These are phyloP conservation scores for Drosophila mercatorum DNA, from an alignment of 2,888 invertebrate species.

Conservation along the genomic window DNA sequence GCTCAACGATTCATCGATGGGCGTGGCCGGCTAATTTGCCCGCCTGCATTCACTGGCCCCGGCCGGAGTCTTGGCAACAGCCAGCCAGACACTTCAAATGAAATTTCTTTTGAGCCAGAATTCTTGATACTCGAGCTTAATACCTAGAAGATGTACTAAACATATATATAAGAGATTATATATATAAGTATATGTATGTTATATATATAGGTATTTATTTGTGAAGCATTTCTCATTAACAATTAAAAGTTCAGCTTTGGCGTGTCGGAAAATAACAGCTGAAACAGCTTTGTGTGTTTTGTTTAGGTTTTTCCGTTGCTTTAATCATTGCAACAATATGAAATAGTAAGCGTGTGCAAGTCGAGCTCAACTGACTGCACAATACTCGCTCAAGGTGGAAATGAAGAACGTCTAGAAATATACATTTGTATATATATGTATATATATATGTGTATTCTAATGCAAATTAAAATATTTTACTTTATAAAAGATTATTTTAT, in stretches of 20 bases:
- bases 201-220: neutral
- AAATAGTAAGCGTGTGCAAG: neutral
- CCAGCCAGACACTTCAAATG: neutral
- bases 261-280: slow-evolving; percentile 10
- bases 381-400: neutral
- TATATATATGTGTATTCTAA: too few species aligned
- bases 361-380: neutral
- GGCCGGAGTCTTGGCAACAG: neutral
- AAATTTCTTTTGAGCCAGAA: neutral
- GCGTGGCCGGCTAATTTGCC: slow-evolving; percentile 3
- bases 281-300: slow-evolving; percentile 19
- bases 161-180: neutral
- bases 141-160: neutral
- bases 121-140: too few species aligned
- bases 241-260: slow-evolving; percentile 5
- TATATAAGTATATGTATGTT: neutral
- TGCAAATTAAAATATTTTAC: too few species aligned
- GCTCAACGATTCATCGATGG: neutral
- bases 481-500: too few species aligned
- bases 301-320: slow-evolving; percentile 1
- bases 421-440: too few species aligned
- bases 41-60: neutral
- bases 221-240: neutral
- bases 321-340: slow-evolving; percentile 16
- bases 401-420: too few species aligned